Evolutionary conservation across 2,888 invertebrate species (phyloP), one percentile per base, ranked within the genome.

Genomic region (Himalopsyche kuldschensis): DNA sequence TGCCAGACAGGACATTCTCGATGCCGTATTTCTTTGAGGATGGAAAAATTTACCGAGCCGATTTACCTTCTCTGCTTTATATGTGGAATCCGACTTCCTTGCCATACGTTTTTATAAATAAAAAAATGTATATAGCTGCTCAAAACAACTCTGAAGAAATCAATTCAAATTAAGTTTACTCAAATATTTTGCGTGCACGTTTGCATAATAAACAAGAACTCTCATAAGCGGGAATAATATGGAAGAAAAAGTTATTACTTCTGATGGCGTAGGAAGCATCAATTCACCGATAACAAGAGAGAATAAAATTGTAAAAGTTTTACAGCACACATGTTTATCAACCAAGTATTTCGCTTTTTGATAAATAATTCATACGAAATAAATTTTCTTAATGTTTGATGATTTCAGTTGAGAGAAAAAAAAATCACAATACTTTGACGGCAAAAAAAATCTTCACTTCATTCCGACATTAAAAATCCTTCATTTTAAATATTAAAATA

Each of bases 1-100:
- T 78, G 82, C 82, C 82, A 82, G 82, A 77, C 82, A 78, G 76
- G 55, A 55, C 55, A 20, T 55, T 55, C 24, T 55, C 55, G 20
- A 55, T 55, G 55, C 55, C 55, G 55, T 55, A 55, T 55, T 55
- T 20, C 55, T 55, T 20, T 55, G 55, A 55, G 20, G 55, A 55
- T 20, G 55, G 20, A 55, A 55, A 55, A 20, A 55, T 20, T 55
- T 20, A 55, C 55, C 8, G 55, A 24, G 55, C 55, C 5, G 55
- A 24, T 55, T 24, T 55, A 24, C 55, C 24, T 20, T 20, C 20
- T 55, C 20, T 55, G 20, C 20, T 20, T 55, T 55, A 20, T 48
- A 41, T 41, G 41, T 15, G 41, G 15, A 15, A 20, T 55, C 6
- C 17, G 1, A 6, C 6, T 41, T 1, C 6, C 15, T 41, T 10